Percentiles rank a stretch among this genome's conserved stretches.
Evolutionary conservation across 2,888 invertebrate species (phyloP).

Genomic region (Lysandra coridon): DNA sequence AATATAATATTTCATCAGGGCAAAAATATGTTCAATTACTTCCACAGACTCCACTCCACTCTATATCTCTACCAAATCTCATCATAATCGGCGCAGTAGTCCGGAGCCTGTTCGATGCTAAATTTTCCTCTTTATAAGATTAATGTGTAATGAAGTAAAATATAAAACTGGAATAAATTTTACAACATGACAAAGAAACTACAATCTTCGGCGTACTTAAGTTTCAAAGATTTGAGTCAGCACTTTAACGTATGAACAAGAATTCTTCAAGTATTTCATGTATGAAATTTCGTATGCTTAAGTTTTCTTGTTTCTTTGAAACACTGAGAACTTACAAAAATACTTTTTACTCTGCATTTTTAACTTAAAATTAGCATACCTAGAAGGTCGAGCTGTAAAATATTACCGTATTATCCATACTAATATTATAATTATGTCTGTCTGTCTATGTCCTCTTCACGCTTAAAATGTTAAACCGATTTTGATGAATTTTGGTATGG

Average conservation of each 20-base stretch:
- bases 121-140: neutral
- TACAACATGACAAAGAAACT: neutral
- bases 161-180: neutral
- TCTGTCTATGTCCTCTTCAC: no score
- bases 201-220: neutral
- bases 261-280: neutral
- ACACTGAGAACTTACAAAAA: neutral
- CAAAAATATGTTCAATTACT: neutral
- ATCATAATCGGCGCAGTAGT: neutral
- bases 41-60: neutral
- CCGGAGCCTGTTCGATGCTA: neutral
- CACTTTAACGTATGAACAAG: slow-evolving; percentile 3
- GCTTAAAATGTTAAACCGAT: no score
- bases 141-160: neutral
- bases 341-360: neutral
- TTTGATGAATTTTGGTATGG: no score
- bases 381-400: no score
- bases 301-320: neutral
- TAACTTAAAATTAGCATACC: neutral
- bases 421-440: no score
- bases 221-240: neutral
- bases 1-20: neutral
- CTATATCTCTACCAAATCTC: neutral
- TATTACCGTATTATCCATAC: no score
- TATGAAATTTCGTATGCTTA: neutral